Conservation (phyloP, 2,797 vertebrate genomes). For the Austrolebias charrua region DNA sequence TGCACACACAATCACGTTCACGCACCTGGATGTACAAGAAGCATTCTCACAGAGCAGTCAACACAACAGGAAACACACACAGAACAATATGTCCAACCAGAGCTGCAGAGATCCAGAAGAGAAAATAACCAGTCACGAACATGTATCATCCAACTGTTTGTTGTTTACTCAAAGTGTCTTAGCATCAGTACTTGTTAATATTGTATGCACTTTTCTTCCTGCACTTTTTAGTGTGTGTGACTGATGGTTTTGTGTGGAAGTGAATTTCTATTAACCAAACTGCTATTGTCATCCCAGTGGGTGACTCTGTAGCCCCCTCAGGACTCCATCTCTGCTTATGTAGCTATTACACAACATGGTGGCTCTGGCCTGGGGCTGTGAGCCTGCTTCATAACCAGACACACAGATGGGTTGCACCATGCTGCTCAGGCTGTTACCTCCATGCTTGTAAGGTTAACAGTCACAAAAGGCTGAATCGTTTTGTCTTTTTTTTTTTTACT, state of each 20-base stretch:
- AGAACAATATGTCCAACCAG: conserved; percentile 64
- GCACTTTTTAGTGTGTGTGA: conserved; percentile 15
- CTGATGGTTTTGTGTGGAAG: conserved; percentile 14
- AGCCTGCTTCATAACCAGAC: conserved; percentile 75
- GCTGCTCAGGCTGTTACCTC: conserved; percentile 55
- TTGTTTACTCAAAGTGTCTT: conserved; percentile 45
- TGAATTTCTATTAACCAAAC: conserved; percentile 66
- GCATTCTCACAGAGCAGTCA: conserved; percentile 42
- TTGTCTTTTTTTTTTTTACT: conserved; percentile 63
- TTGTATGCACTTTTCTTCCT: conserved; percentile 25
- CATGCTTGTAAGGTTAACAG: conserved; percentile 70
- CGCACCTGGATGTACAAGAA: conserved; percentile 53
- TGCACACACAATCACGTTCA: conserved; percentile 22
- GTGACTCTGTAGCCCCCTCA: conserved; percentile 73
- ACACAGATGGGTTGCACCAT: conserved; percentile 75
- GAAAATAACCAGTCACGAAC: conserved; percentile 60
- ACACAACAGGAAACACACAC: conserved; percentile 71
- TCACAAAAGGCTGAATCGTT: conserved; percentile 59
- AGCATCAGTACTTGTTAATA: conserved; percentile 22
- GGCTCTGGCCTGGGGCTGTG: conserved; percentile 65
- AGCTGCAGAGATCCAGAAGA: conserved; percentile 58
- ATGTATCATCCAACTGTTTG: conserved; percentile 32
- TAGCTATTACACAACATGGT: conserved; percentile 71
- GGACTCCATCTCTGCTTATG: conserved; percentile 67
- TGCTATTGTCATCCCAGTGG: conserved; percentile 77